Percentiles rank a stretch among this genome's conserved stretches.
Conservation (phyloP, 1,140 invertebrate species). For the Platorchestia sp. region DNA sequence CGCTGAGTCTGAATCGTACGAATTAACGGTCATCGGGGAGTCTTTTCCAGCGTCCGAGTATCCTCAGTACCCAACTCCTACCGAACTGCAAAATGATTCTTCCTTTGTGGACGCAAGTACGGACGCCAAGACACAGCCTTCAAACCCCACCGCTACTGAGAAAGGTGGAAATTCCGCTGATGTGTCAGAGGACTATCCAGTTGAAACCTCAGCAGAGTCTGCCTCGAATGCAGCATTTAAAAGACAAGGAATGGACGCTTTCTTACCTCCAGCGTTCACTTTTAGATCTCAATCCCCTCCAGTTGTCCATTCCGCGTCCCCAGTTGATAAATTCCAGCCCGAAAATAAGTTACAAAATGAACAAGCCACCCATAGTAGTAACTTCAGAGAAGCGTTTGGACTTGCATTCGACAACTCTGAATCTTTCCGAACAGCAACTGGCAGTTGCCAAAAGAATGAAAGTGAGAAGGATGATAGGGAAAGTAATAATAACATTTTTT, state of each 20-base stretch:
- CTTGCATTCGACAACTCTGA: neutral
- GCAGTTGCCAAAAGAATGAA: neutral
- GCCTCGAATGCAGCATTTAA: neutral
- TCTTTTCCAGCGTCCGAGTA: neutral
- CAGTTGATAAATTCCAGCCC: neutral
- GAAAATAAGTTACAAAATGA: neutral
- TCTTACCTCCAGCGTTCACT: neutral
- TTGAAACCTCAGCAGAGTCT: neutral
- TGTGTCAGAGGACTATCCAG: neutral
- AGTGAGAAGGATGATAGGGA: neutral
- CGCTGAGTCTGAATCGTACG: conserved; percentile 11
- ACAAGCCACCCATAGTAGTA: neutral
- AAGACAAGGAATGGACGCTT: conserved; percentile 1
- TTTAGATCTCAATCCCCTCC: neutral
- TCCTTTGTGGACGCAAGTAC: neutral
- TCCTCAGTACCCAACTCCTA: conserved; percentile 43
- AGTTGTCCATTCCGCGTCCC: neutral
- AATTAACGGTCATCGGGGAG: conserved; percentile 32
- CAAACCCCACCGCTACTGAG: neutral
- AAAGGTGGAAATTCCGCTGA: neutral
- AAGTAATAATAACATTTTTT: neutral
- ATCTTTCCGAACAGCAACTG: neutral
- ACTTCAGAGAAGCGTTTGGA: neutral
- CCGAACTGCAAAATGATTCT: conserved; percentile 5
- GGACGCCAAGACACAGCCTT: neutral